Percentiles rank a stretch among this genome's conserved stretches.
Evolutionary conservation across 92 coral and sea anemone species (phyloP).

Genomic region (Blastomussa wellsi): DNA sequence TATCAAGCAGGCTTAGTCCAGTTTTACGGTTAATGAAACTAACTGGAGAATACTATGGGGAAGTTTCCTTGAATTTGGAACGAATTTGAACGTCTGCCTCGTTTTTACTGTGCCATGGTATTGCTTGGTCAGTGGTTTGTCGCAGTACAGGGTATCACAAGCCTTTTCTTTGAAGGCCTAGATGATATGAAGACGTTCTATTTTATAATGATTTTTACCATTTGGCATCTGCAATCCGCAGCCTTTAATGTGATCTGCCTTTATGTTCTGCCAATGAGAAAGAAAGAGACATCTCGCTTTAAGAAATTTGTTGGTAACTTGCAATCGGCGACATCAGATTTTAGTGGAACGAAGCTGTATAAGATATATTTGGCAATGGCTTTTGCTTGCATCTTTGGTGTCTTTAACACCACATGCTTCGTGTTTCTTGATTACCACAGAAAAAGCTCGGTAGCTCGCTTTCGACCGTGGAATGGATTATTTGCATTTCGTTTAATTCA

Average conservation of each 20-base stretch:
- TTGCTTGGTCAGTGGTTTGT: conserved; percentile 5
- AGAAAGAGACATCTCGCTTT: background rate
- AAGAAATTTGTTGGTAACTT: background rate
- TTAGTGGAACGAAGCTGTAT: background rate
- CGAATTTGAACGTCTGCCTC: background rate
- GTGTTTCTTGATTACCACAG: background rate
- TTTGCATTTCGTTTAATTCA: background rate
- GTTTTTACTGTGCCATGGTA: conserved; percentile 10
- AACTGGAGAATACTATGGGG: conserved; percentile 7
- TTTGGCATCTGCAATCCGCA: conserved; percentile 9
- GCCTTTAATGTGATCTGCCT: background rate
- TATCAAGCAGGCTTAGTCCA: background rate
- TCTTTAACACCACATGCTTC: background rate
- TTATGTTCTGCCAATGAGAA: background rate
- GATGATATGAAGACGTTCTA: background rate
- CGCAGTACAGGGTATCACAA: background rate
- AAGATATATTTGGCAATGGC: background rate
- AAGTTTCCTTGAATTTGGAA: background rate
- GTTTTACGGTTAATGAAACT: conserved; percentile 12
- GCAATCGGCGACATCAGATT: background rate
- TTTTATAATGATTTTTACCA: background rate
- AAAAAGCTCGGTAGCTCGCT: background rate
- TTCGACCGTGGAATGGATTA: conserved; percentile 20
- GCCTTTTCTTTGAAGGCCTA: conserved; percentile 18
- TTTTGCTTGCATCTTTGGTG: background rate